A percentile compares a stretch with the other conserved stretches of the same genome.
These are phyloP conservation scores for Hyposmocoma kahamanoa DNA, from an alignment of 1,140 invertebrate genomes.

Conservation along the genomic window DNA sequence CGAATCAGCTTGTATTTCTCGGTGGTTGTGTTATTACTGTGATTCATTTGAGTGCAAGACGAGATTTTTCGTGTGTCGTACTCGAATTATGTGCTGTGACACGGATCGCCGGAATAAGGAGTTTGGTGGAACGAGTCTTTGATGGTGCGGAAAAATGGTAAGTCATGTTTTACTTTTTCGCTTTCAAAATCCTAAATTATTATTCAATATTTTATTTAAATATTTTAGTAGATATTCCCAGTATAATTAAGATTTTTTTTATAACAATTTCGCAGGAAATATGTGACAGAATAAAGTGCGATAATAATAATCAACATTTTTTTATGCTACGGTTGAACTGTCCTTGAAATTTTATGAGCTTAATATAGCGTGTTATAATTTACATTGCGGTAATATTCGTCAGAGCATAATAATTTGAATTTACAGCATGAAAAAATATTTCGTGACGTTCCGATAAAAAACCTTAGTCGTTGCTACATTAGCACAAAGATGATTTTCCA, in stretches of 20 bases:
- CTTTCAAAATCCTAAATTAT: too few species aligned
- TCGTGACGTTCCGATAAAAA: neutral
- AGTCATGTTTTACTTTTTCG: slow-evolving; percentile 16
- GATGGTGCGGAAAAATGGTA: slow-evolving; percentile 63
- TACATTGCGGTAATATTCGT: slow-evolving; percentile 6
- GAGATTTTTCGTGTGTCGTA: slow-evolving; percentile 36
- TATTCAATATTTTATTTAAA: too few species aligned
- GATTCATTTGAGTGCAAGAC: slow-evolving; percentile 26
- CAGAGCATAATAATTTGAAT: slow-evolving; percentile 13
- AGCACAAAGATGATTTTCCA: slow-evolving; percentile 9
- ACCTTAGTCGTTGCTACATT: slow-evolving; percentile 7
- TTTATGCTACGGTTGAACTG: too few species aligned
- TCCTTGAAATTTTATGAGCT: slow-evolving; percentile 8
- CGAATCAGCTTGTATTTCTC: slow-evolving; percentile 36
- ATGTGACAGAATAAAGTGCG: too few species aligned
- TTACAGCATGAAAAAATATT: slow-evolving; percentile 12
- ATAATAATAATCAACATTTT: too few species aligned
- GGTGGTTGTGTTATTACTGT: slow-evolving; percentile 36
- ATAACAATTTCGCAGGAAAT: too few species aligned
- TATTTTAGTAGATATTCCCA: too few species aligned
- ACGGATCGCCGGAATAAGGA: slow-evolving; percentile 18
- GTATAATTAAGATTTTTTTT: too few species aligned
- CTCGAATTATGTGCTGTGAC: slow-evolving; percentile 51
- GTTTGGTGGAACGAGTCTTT: slow-evolving; percentile 28
- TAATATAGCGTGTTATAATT: slow-evolving; percentile 11